Evolutionary conservation across 2,888 invertebrate genomes (phyloP), one percentile per base, ranked within the genome.

Genomic region (Alsophila aescularia): DNA sequence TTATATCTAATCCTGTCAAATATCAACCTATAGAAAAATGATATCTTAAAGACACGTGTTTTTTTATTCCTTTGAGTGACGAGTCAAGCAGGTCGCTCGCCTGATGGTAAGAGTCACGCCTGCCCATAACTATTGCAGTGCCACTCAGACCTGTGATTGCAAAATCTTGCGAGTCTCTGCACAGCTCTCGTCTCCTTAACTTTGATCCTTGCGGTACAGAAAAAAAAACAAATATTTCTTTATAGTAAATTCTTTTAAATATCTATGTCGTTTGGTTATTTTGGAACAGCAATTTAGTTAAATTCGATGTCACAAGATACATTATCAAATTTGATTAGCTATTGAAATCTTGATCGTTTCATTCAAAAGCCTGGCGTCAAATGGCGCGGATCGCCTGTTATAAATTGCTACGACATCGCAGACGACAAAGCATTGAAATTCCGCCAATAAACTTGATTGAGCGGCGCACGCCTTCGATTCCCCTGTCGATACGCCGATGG

Each of bases 401-500:
- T 81, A 82, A 81, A 82, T 82, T 77, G 76, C 70, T 72, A 73
- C 75, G 77, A 81, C 77, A 79, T 77, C 69, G 75, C 69, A 73
- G 73, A 72, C 75, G 79, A 82, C 79, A 80, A 82, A 79, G 77
- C 80, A 79, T 81, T 81, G 81, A 82, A 83, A 83, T 83, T 83
- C 76, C 74, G 67, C 77, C 82, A 82, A 83, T 83, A 82, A 83
- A 81, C 72, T 82, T 81, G 81, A 81, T 76, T 78, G 82, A 69
- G 41, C 75, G 75, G 70, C 71, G 77, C 72, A 69, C 69, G 70
- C 70, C 70, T 72, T 70, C 72, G 70, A 74, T 74, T 79, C 79
- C 79, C 79, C 70, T 74, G 81, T 77, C 81, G 76, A 77, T 78
- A 75, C 73, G 73, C 69, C 79, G 75, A 83, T 80, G 75, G 79